A percentile compares a stretch with the other conserved stretches of the same genome.
phyloP scores from a whole-genome alignment of 2,888 invertebrate species.

The Temnothorax rugatulus region DNA sequence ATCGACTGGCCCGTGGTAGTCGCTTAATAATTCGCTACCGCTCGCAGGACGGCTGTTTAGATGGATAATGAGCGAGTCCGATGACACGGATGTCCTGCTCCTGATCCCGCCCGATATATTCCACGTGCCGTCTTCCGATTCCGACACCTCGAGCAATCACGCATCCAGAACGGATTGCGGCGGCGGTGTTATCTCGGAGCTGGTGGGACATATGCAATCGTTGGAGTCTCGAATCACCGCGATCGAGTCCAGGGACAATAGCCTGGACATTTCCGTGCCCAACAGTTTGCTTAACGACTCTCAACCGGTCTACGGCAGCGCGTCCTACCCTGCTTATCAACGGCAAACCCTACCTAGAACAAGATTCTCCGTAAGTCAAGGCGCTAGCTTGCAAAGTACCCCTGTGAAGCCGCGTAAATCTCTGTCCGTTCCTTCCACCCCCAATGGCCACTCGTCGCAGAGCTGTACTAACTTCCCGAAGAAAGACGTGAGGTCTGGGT shows the following conservation, averaged over 20 bases:
- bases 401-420: conserved; percentile 78
- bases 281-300: conserved; percentile 72
- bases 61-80: conserved; percentile 90
- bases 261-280: conserved; percentile 76
- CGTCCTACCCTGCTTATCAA: conserved; percentile 4
- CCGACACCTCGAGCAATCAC: conserved; percentile 85
- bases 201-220: conserved; percentile 89
- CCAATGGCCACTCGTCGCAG: conserved; percentile 68
- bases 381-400: conserved; percentile 77
- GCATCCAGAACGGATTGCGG: conserved; percentile 53
- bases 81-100: conserved; percentile 94
- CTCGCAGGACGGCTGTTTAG: conserved; percentile 51
- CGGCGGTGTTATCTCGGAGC: conserved; percentile 88
- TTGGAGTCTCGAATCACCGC: conserved; percentile 87
- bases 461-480: conserved; percentile 63
- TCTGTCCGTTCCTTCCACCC: conserved; percentile 82
- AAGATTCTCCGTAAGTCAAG: conserved; percentile 77
- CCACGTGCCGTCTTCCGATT: conserved; percentile 88
- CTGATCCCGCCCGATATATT: conserved; percentile 93
- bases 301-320: conserved; percentile 26
- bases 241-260: conserved; percentile 86
- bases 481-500: conserved; percentile 58
- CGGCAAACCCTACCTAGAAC: conserved; percentile 71
- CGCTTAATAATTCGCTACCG: conserved; percentile 19
- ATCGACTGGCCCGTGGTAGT: neutral